Evolutionary conservation across 2,888 invertebrate genomes (phyloP).

Genomic region (Temnothorax ravouxi): DNA sequence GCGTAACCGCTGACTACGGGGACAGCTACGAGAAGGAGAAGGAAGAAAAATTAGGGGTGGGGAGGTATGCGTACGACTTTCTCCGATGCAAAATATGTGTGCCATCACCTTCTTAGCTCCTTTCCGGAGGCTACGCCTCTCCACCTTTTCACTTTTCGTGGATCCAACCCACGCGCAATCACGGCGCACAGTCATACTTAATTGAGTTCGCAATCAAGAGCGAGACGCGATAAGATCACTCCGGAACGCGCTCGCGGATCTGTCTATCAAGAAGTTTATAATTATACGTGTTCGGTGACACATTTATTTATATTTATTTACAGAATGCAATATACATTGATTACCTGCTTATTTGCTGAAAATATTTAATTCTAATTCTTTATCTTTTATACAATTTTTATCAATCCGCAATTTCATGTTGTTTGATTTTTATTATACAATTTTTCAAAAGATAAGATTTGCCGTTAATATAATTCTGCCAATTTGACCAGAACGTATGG

Average conservation of each 20-base stretch:
- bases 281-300: background rate
- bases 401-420: background rate
- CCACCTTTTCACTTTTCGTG: conserved; percentile 80
- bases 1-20: conserved; percentile 42
- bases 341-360: background rate
- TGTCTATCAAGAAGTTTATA: background rate
- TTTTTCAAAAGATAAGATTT: background rate
- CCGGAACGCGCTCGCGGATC: background rate
- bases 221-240: conserved; percentile 12
- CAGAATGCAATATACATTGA: background rate
- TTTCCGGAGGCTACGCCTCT: conserved; percentile 63
- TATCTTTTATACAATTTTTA: background rate
- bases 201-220: conserved; percentile 32
- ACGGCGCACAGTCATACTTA: conserved; percentile 14
- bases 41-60: conserved; percentile 26
- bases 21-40: conserved; percentile 29
- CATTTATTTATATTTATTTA: background rate
- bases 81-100: conserved; percentile 83
- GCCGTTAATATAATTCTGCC: background rate
- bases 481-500: background rate
- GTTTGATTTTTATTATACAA: background rate
- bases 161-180: conserved; percentile 15
- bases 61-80: conserved; percentile 74
- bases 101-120: conserved; percentile 70
- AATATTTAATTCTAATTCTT: background rate